Evolutionary conservation across 2,888 invertebrate genomes (phyloP).

Genomic region (Yponomeuta malinellus): DNA sequence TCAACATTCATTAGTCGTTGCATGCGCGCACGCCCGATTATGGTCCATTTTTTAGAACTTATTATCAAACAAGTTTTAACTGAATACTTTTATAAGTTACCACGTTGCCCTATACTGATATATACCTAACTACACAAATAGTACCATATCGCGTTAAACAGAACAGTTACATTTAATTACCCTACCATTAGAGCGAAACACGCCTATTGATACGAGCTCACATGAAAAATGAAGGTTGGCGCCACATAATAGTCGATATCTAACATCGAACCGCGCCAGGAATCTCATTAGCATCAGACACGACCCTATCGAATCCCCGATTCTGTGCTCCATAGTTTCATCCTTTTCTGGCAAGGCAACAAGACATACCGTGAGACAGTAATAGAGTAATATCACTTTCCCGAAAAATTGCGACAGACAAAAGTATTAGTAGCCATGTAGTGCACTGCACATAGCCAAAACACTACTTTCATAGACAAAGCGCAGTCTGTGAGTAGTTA

Average conservation of each 20-base stretch:
- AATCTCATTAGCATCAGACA: constrained; percentile 8
- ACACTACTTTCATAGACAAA: too few relatives aligned
- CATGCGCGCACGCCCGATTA: too few relatives aligned
- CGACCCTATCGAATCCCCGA: background rate
- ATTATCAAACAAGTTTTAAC: too few relatives aligned
- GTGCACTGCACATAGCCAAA: too few relatives aligned
- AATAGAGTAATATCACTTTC: too few relatives aligned
- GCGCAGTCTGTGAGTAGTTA: too few relatives aligned
- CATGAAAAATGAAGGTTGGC: background rate
- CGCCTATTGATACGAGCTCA: background rate
- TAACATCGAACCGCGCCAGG: background rate
- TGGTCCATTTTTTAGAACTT: too few relatives aligned
- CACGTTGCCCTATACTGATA: too few relatives aligned
- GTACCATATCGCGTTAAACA: background rate
- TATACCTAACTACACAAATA: background rate
- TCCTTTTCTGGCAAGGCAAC: background rate
- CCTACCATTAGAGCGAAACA: background rate
- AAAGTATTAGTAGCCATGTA: too few relatives aligned
- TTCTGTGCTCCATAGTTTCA: background rate
- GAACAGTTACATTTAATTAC: background rate
- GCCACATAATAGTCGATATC: background rate
- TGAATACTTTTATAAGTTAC: too few relatives aligned
- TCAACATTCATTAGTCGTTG: too few relatives aligned
- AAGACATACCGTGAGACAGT: background rate
- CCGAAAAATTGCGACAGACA: too few relatives aligned